A percentile compares a stretch with the other conserved stretches of the same genome.
These are phyloP conservation scores for Equus przewalskii DNA, from an alignment of 2,113 vertebrate genomes.

Conservation along the genomic window DNA sequence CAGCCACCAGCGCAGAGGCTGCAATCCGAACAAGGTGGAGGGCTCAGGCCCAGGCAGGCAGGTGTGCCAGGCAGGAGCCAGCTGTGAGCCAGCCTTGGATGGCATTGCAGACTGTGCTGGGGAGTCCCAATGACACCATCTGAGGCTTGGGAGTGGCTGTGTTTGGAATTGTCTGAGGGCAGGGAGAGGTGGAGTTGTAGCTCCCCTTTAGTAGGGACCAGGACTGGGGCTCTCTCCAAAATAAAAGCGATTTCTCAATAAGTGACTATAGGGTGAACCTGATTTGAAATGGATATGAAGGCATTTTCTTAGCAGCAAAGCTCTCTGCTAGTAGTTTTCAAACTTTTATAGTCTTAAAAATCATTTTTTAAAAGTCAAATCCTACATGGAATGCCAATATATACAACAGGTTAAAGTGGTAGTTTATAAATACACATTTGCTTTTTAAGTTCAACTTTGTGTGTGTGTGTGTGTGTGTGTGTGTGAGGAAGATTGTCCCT, in stretches of 20 bases:
- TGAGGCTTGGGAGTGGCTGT: not conserved
- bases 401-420: not conserved
- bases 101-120: too few relatives aligned
- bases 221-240: not conserved
- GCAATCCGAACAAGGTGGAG: not conserved
- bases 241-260: conserved; percentile 11
- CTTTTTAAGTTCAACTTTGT: not conserved
- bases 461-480: too few relatives aligned
- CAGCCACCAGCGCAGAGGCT: not conserved
- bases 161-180: not conserved
- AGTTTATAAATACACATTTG: not conserved
- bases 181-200: not conserved
- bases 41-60: not conserved
- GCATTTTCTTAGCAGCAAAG: conserved; percentile 39
- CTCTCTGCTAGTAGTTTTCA: not conserved
- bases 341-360: conserved; percentile 39
- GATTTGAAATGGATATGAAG: not conserved
- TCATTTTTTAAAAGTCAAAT: conserved; percentile 46
- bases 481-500: too few relatives aligned
- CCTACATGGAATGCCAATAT: not conserved
- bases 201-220: not conserved
- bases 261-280: not conserved
- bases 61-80: not conserved
- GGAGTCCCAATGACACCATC: not conserved
- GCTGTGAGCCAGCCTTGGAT: not conserved